Base-by-base conservation (phyloP, 1,140 invertebrate genomes). In the Acromyrmex charruanus region DNA sequence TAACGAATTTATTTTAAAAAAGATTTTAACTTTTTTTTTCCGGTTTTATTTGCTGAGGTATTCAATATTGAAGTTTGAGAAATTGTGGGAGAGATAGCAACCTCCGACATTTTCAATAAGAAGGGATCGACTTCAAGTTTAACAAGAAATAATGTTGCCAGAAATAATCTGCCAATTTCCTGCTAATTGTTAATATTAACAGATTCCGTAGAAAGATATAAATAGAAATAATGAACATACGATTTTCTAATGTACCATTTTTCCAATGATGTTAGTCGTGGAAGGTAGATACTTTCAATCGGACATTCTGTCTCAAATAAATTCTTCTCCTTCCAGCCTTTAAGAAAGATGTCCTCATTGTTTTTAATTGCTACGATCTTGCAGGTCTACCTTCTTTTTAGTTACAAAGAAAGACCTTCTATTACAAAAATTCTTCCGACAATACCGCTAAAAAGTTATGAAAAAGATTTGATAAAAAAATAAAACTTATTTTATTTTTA, bases 11-110 rank as follows among this genome's bases (percentile, higher is more conserved):
- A 35, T 53, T 69, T 18, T 7, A 14, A 68, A 80, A 25, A 21
- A 18, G 44, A 68, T 68, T 80, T 39, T 21, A 80, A 68, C 65
- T 16, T 65, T 59, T 65, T 59, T 21, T 25, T 16, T 6, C n/a
- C n/a, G 3, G 2, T 14, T 25, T 80, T 80, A 14, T 44, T 68
- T 68, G 25, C n/a, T n/a, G 21, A 31, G 6, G n/a, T 31, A 79
- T 51, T 35, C 28, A 79, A 79, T 79, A 79, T 53, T 53, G 44
- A 49, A 74, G 55, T 84, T 61, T 31, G 69, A 61, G 63, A 66
- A 53, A 68, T 68, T 63, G 25, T 53, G 16, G 18, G 18, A 21
- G 4, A 66, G n/a, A 55, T 66, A 31, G 25, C n/a, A 53, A 31
- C 14, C 49, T 68, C n/a, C 44, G 44, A 66, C 9, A 53, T 35